phyloP scores from a whole-genome alignment of 2,888 invertebrate genomes.

The Agrotis exclamationis region DNA sequence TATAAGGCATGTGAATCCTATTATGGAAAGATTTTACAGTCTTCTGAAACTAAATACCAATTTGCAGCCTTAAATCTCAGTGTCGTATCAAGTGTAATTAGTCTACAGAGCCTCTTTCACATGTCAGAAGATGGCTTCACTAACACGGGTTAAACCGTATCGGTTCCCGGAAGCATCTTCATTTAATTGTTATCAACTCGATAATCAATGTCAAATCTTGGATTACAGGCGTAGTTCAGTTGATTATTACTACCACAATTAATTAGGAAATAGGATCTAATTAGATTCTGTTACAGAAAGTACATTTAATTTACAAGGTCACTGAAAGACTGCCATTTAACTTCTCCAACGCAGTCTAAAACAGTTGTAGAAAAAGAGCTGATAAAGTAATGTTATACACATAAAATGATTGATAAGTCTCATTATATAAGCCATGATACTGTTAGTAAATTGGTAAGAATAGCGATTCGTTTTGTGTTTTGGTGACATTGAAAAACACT shows the following conservation, averaged over 20 bases:
- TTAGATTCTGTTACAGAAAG: not conserved
- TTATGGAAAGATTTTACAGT: no score
- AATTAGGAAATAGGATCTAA: constrained; percentile 9
- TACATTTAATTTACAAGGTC: not conserved
- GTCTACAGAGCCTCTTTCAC: not conserved
- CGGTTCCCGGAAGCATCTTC: not conserved
- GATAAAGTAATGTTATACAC: no score
- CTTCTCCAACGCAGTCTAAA: no score
- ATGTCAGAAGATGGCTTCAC: not conserved
- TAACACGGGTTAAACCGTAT: not conserved
- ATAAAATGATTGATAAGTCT: no score
- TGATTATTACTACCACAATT: not conserved
- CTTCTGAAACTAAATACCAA: not conserved
- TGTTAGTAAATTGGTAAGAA: no score
- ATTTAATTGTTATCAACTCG: not conserved
- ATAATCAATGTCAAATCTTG: not conserved
- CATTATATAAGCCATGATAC: no score
- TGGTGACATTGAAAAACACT: not conserved
- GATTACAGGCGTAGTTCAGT: not conserved
- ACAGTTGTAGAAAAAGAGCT: no score
- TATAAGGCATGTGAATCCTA: no score
- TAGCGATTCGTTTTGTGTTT: not conserved
- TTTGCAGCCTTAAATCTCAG: no score
- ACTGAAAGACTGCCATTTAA: not conserved
- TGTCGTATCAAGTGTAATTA: not conserved